A percentile compares a stretch with the other conserved stretches of the same genome.
phyloP scores from a whole-genome alignment of 2,888 invertebrate genomes.

The Gonocerus acuteangulatus region DNA sequence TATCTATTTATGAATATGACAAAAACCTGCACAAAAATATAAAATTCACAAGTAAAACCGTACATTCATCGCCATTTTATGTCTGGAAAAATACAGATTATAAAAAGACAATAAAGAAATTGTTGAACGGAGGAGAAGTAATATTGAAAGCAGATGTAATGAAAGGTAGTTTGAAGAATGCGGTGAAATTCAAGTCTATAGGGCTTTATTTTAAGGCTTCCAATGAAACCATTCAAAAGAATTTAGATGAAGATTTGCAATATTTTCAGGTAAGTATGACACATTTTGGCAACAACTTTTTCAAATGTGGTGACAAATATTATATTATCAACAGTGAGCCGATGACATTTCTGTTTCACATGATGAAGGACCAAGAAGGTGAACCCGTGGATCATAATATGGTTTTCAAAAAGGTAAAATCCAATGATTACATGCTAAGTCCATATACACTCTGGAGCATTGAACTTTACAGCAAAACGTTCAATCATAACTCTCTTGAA shows the following conservation, averaged over 20 bases:
- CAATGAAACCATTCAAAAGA: not conserved
- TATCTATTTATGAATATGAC: not conserved
- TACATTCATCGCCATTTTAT: not conserved
- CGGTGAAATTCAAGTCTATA: conserved; percentile 6
- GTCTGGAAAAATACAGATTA: not conserved
- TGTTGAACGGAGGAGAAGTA: conserved; percentile 1
- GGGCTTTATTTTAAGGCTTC: not conserved
- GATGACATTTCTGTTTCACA: not conserved
- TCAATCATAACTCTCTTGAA: not conserved
- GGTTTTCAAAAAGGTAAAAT: not conserved
- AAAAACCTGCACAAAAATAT: not conserved
- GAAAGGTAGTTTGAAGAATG: not conserved
- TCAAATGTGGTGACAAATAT: not conserved
- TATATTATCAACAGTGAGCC: conserved; percentile 1
- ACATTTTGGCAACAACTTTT: not conserved
- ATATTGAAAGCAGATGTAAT: conserved; percentile 3
- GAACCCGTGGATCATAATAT: not conserved
- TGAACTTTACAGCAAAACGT: not conserved
- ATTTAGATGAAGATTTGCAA: not conserved
- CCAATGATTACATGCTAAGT: conserved; percentile 1
- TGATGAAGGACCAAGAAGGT: not conserved
- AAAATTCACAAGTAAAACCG: not conserved
- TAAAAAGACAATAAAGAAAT: conserved; percentile 1
- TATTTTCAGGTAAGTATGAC: not conserved
- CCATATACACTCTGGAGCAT: conserved; percentile 12